A percentile compares a stretch with the other conserved stretches of the same genome.
phyloP scores from a whole-genome alignment of 2,113 vertebrate species.

The Propithecus coquereli region DNA sequence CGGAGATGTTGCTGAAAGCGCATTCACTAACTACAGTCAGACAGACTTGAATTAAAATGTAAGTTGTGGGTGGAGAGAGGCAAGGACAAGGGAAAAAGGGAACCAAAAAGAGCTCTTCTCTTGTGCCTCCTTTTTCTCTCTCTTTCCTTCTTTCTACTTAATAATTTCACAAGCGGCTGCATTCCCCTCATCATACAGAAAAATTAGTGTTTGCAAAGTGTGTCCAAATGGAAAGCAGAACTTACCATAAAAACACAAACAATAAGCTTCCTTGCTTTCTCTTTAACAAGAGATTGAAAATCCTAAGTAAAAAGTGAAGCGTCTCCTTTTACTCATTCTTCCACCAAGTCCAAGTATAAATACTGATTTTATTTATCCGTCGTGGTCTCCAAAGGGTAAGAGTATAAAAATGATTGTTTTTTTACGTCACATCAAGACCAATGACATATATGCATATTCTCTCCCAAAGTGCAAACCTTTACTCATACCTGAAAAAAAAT shows the following conservation, averaged over 20 bases:
- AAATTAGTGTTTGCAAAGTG: background rate
- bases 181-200: background rate
- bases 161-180: background rate
- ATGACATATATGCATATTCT: background rate
- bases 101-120: background rate
- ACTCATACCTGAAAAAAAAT: background rate
- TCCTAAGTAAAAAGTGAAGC: background rate
- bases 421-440: background rate
- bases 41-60: constrained; percentile 73
- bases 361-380: background rate
- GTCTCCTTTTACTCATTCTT: background rate
- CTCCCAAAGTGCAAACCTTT: background rate
- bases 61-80: background rate
- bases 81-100: background rate
- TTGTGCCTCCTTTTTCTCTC: background rate
- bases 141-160: background rate
- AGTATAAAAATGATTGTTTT: background rate
- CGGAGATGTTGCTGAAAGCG: constrained; percentile 53
- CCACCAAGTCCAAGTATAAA: background rate
- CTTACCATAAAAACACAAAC: background rate
- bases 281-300: background rate
- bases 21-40: constrained; percentile 50
- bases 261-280: background rate
- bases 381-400: background rate
- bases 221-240: background rate